Evolutionary conservation across 1,140 invertebrate genomes (phyloP), one percentile per base, ranked within the genome.

Genomic region (Matsumurasca onukii): DNA sequence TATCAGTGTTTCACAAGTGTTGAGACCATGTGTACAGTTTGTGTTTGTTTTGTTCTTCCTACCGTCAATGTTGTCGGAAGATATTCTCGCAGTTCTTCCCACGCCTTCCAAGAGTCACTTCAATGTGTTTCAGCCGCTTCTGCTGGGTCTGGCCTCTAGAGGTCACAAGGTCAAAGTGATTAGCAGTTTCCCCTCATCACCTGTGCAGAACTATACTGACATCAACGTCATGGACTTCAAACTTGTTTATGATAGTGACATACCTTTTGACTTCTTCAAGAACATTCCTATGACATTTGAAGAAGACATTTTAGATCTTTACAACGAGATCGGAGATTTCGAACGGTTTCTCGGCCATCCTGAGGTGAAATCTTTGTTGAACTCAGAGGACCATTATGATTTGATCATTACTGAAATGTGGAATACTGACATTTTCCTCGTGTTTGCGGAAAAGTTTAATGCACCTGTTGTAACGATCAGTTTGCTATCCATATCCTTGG

Each of bases 401-500:
- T 24, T 72, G 22, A 65, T 74, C n/a, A 66, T 74, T n/a, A 70
- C 69, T 0, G 73, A 74, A 62, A 49, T 72, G 5, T 74, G 71
- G 22, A 70, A 67, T 27, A 70, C 68, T 0, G 74, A 75, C 24
- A 39, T 68, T 3, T 71, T 71, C 22, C 30, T 74, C 2, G 71
- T 72, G 0, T 73, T 81, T 29, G 76, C 77, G 0, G 72, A 80
- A 70, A 72, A 67, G 22, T 72, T 74, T 45, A 66, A 69, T 59
- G 70, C 68, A 1, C 89, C 89, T 0, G 81, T 86, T 2, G 84
- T 91, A 2, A 79, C 81, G 0, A 71, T 85, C 5, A 82, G 80
- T 68, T 84, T 86, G 1, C 82, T 82, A 45, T 77, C 82, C 2
- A 69, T 86, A 25, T 80, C 80, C 86, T 12, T 90, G 85, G 84